phyloP scores from a whole-genome alignment of 1,140 invertebrate genomes.

The Sycophaga agraensis region DNA sequence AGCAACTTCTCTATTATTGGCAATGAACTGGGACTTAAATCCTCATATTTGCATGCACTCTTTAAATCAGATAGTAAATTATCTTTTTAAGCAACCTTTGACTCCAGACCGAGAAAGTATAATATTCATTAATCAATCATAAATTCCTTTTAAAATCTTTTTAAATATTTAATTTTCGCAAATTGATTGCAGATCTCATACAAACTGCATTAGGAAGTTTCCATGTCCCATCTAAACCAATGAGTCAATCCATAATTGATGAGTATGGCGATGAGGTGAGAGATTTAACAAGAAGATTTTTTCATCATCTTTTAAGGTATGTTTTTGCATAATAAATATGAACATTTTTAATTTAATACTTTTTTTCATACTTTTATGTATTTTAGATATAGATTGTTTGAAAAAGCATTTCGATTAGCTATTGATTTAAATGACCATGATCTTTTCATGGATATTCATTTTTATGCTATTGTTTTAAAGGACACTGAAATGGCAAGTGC shows the following conservation, averaged over 20 bases:
- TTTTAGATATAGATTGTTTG: constrained; percentile 73
- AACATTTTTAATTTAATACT: constrained; percentile 1
- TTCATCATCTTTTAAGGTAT: constrained; percentile 75
- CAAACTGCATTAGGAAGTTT: constrained; percentile 74
- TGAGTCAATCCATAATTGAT: constrained; percentile 68
- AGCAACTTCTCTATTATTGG: constrained; percentile 69
- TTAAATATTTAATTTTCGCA: constrained; percentile 14
- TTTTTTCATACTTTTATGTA: constrained; percentile 23
- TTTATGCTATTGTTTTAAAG: constrained; percentile 70
- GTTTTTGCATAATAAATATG: constrained; percentile 2
- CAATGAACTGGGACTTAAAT: constrained; percentile 73
- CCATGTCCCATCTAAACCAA: constrained; percentile 64
- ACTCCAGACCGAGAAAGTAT: constrained; percentile 66
- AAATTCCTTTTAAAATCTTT: background rate
- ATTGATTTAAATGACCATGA: constrained; percentile 82
- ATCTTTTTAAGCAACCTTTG: constrained; percentile 67
- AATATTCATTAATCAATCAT: no score
- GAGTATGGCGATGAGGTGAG: constrained; percentile 73
- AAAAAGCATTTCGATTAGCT: constrained; percentile 83
- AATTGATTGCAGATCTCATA: constrained; percentile 58
- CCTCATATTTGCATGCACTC: constrained; percentile 68
- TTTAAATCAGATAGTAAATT: constrained; percentile 71
- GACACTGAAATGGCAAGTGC: constrained; percentile 73
- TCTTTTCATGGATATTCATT: constrained; percentile 82
- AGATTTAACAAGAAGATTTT: constrained; percentile 75